Evolutionary conservation across 1,140 invertebrate genomes (phyloP).

Genomic region (Drosophila pruinosa): DNA sequence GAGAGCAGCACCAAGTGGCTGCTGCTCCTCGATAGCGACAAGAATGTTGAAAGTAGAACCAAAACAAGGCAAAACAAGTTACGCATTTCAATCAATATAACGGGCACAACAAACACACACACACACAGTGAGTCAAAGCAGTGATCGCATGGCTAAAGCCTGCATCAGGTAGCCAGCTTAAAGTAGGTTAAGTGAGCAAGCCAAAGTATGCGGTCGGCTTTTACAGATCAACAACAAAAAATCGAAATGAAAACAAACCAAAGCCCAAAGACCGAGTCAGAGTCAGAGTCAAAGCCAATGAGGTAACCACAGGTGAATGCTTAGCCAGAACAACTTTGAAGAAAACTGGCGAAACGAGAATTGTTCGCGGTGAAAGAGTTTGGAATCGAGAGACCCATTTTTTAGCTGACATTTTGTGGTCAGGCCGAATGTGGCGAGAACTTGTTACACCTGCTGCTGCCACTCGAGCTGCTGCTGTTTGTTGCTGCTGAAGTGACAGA

Average conservation of each 20-base stretch:
- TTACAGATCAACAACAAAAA: slow-evolving; percentile 43
- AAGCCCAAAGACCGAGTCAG: slow-evolving; percentile 32
- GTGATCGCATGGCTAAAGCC: slow-evolving; percentile 24
- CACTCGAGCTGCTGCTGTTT: no score
- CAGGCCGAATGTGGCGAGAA: slow-evolving; percentile 66
- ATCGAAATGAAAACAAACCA: slow-evolving; percentile 70
- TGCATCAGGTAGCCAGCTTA: slow-evolving; percentile 48
- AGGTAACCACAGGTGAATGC: slow-evolving; percentile 69
- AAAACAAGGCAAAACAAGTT: slow-evolving; percentile 64
- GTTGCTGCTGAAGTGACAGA: slow-evolving; percentile 18
- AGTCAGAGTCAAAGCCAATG: slow-evolving; percentile 32
- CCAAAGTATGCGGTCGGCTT: slow-evolving; percentile 50
- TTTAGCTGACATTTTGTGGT: slow-evolving; percentile 71
- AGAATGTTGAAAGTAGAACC: slow-evolving; percentile 68
- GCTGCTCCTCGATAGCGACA: neutral
- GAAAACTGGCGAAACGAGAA: slow-evolving; percentile 57
- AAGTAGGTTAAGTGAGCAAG: slow-evolving; percentile 51
- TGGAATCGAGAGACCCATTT: slow-evolving; percentile 59
- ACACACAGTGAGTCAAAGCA: neutral
- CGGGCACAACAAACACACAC: slow-evolving; percentile 29
- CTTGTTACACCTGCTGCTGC: slow-evolving; percentile 74
- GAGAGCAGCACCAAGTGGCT: slow-evolving; percentile 31
- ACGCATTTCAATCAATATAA: slow-evolving; percentile 80
- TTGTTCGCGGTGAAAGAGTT: slow-evolving; percentile 27
- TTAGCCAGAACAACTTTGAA: neutral